These are phyloP conservation scores for Peromyscus maniculatus DNA, from an alignment of 2,113 vertebrate genomes.

Conservation along the genomic window DNA sequence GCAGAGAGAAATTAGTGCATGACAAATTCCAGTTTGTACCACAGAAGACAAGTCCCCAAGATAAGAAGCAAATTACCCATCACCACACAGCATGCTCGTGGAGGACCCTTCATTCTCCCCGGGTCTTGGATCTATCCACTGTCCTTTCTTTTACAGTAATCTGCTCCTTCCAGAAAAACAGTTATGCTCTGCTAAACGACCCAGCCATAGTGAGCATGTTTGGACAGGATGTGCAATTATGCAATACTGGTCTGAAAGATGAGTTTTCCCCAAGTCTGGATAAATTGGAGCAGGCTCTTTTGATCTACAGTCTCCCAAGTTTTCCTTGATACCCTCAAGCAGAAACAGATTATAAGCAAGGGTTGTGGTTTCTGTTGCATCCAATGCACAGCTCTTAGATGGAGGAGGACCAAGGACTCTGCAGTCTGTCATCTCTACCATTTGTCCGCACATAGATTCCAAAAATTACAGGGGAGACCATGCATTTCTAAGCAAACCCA, in stretches of 20 bases:
- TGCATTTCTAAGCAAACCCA: constrained; percentile 33
- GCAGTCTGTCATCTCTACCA: too few species aligned
- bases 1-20: background rate
- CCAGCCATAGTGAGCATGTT: background rate
- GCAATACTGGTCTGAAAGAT: background rate
- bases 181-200: background rate
- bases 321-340: background rate
- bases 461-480: constrained; percentile 27
- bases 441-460: constrained; percentile 31
- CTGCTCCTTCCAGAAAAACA: background rate
- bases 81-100: accelerated
- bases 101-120: accelerated
- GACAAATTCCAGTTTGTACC: background rate
- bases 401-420: background rate
- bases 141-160: background rate
- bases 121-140: background rate
- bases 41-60: background rate
- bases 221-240: background rate
- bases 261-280: constrained; percentile 22
- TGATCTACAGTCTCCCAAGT: constrained; percentile 38
- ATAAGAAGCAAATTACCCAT: too few species aligned
- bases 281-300: background rate
- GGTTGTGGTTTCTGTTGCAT: background rate
- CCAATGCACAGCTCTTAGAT: background rate
- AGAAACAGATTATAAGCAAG: background rate